phyloP scores from a whole-genome alignment of 1,140 invertebrate species.

The Littorina saxatilis region DNA sequence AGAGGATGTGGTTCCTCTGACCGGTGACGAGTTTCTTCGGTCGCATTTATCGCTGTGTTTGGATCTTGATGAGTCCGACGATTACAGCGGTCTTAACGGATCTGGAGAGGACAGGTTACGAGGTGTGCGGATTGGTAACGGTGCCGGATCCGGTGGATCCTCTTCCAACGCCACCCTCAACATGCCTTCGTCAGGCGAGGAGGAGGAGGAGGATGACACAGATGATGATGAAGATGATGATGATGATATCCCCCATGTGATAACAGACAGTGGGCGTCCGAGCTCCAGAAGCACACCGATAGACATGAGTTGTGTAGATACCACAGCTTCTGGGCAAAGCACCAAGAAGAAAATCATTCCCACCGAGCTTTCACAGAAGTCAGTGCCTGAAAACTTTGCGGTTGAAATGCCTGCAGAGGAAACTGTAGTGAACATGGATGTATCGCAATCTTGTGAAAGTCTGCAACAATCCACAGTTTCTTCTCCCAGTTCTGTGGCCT shows the following conservation, averaged over 20 bases:
- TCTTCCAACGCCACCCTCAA: conserved; percentile 24
- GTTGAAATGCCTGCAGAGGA: conserved; percentile 6
- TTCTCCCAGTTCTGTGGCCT: not conserved
- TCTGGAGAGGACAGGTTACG: not conserved
- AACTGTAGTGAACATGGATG: conserved; percentile 25
- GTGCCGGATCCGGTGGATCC: conserved; percentile 20
- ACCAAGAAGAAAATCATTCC: conserved; percentile 49
- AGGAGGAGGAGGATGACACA: not conserved
- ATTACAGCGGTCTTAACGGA: not conserved
- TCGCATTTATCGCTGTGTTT: conserved; percentile 33
- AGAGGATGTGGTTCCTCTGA: conserved; percentile 31
- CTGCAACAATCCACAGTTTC: not conserved
- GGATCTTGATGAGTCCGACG: conserved; percentile 27
- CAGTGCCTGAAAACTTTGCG: not conserved
- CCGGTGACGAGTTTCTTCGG: conserved; percentile 26
- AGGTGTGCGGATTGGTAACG: not conserved
- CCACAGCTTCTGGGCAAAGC: not conserved
- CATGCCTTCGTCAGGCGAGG: not conserved
- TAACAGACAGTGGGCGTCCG: not conserved
- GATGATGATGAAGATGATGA: not conserved
- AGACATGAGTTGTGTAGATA: not conserved
- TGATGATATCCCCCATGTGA: not conserved
- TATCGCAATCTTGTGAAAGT: not conserved
- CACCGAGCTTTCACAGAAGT: conserved; percentile 32
- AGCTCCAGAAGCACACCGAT: not conserved